A percentile compares a stretch with the other conserved stretches of the same genome.
These are phyloP conservation scores for Hypsibius dujardini DNA, from an alignment of 1,140 invertebrate species.

Conservation along the genomic window DNA sequence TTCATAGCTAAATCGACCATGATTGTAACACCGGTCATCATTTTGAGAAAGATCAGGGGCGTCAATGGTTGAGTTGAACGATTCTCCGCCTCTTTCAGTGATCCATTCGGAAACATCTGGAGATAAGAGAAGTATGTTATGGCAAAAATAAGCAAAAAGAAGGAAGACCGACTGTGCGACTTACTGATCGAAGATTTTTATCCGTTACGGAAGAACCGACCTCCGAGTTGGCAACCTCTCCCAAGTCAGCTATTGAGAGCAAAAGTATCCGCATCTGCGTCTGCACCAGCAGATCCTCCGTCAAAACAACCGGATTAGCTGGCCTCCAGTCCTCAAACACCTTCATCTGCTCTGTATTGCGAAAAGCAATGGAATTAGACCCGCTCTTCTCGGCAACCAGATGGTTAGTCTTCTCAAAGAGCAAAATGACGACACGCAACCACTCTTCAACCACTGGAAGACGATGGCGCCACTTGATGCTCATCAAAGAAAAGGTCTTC, in stretches of 20 bases:
- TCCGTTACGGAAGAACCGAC: too few species aligned
- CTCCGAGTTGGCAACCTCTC: neutral
- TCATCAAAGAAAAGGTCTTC: conserved; percentile 83
- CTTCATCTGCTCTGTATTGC: neutral
- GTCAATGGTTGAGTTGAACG: conserved; percentile 29
- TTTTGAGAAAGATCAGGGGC: conserved; percentile 74
- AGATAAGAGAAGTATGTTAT: too few species aligned
- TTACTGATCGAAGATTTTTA: too few species aligned
- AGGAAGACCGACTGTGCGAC: too few species aligned
- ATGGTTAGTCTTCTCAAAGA: neutral
- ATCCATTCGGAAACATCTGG: too few species aligned
- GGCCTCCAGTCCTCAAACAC: neutral
- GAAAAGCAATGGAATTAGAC: neutral
- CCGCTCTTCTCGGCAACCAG: neutral
- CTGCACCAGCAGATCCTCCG: neutral
- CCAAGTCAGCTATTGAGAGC: neutral
- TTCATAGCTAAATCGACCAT: conserved; percentile 89
- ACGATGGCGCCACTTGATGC: conserved; percentile 76
- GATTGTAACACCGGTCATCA: conserved; percentile 74
- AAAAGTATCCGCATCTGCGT: neutral
- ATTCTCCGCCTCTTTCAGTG: too few species aligned
- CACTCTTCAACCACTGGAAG: conserved; percentile 78
- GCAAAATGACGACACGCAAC: conserved; percentile 29
- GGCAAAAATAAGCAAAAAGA: too few species aligned
- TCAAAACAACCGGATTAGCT: neutral